Percentiles rank a stretch among this genome's conserved stretches.
phyloP scores from a whole-genome alignment of 2,797 vertebrate genomes.

The Clarias pachynema region DNA sequence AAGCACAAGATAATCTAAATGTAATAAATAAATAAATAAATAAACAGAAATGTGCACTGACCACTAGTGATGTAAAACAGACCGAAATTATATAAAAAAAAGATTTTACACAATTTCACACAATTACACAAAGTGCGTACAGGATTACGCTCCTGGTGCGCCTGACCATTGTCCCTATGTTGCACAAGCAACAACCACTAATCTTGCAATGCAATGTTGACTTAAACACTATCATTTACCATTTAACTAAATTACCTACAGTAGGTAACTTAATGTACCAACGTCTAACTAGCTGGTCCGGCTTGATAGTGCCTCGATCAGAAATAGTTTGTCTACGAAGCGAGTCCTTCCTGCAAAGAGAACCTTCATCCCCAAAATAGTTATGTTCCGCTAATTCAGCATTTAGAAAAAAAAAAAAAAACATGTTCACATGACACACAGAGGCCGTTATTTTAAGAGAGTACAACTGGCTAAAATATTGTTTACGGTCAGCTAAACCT shows the following conservation, averaged over 20 bases:
- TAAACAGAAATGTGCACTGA: too few species aligned
- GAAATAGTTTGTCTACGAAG: background rate
- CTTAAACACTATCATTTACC: too few species aligned
- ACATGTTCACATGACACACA: background rate
- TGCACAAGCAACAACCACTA: too few species aligned
- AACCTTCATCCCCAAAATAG: background rate
- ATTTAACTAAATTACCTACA: too few species aligned
- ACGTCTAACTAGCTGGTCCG: background rate
- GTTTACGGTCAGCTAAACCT: background rate
- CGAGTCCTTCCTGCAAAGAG: background rate
- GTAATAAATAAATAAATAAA: too few species aligned
- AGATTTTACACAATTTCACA: too few species aligned
- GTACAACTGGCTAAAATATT: background rate
- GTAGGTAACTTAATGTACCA: background rate
- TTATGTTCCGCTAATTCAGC: background rate
- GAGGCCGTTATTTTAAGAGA: background rate
- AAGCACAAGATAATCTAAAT: too few species aligned
- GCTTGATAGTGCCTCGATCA: background rate
- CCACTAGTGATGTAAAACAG: too few species aligned
- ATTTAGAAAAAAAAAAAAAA: background rate
- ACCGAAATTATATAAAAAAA: too few species aligned
- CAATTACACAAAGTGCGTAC: too few species aligned
- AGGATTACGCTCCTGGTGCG: too few species aligned
- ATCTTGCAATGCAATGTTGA: background rate
- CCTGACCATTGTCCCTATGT: background rate